Percentiles rank a stretch among this genome's conserved stretches.
phyloP scores from a whole-genome alignment of 2,113 vertebrate species.

The Sciurus niger region DNA sequence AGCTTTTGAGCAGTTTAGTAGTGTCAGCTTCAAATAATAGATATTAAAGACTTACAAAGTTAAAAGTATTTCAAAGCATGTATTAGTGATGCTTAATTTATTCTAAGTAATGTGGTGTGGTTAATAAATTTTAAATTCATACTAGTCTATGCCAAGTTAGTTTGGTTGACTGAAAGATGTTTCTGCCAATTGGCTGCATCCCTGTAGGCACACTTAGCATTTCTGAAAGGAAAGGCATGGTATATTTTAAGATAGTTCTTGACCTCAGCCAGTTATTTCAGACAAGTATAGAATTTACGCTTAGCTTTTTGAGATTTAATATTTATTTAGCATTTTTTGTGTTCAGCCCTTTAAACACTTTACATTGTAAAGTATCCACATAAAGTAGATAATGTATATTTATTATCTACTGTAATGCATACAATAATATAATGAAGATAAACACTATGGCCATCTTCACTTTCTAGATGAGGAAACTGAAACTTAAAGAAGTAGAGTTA shows the following conservation, averaged over 20 bases:
- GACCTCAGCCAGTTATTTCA: neutral
- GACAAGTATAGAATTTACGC: neutral
- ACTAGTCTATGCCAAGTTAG: neutral
- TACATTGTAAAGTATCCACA: neutral
- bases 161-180: neutral
- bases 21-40: slow-evolving; percentile 7
- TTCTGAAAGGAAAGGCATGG: neutral
- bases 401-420: neutral
- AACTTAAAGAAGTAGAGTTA: neutral
- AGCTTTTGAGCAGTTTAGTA: neutral
- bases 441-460: neutral
- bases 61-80: slow-evolving; percentile 45
- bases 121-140: slow-evolving; percentile 9
- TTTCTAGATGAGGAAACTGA: slow-evolving; percentile 4
- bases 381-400: neutral
- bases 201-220: neutral
- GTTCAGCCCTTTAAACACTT: neutral
- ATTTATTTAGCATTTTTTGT: neutral
- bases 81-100: slow-evolving; percentile 8
- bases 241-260: neutral
- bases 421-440: neutral
- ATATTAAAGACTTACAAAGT: too few species aligned
- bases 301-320: slow-evolving; percentile 32
- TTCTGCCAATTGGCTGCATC: neutral
- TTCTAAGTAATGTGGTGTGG: neutral